Conservation (phyloP, 2,888 invertebrate species). For the Campoplex nolae region DNA sequence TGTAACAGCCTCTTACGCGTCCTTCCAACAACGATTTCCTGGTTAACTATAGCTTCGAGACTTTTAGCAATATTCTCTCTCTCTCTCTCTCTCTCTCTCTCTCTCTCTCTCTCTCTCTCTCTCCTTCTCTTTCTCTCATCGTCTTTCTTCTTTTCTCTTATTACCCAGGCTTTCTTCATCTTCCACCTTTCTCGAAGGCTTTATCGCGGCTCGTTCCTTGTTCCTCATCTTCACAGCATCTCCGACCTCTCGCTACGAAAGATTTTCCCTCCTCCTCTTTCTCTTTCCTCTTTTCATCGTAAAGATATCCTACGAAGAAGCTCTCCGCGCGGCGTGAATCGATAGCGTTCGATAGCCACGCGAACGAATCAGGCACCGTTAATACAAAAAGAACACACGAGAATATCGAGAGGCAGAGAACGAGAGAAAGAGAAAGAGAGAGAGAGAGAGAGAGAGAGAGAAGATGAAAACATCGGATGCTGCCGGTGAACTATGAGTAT, state of each 20-base stretch:
- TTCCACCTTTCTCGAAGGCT: slow-evolving; percentile 71
- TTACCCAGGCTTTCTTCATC: slow-evolving; percentile 46
- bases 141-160: slow-evolving; percentile 32
- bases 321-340: slow-evolving; percentile 58
- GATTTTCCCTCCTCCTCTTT: slow-evolving; percentile 30
- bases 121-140: slow-evolving; percentile 40
- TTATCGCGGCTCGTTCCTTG: slow-evolving; percentile 52
- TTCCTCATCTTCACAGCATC: slow-evolving; percentile 54
- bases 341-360: slow-evolving; percentile 64
- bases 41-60: slow-evolving; percentile 58
- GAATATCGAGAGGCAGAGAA: slow-evolving; percentile 1
- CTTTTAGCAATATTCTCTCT: slow-evolving; percentile 42
- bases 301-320: slow-evolving; percentile 43
- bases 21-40: slow-evolving; percentile 62
- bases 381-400: neutral
- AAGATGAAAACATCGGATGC: slow-evolving; percentile 34
- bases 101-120: slow-evolving; percentile 39
- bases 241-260: slow-evolving; percentile 16
- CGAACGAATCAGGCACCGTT: slow-evolving; percentile 58
- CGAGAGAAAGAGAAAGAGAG: neutral
- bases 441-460: too few relatives aligned
- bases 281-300: slow-evolving; percentile 24
- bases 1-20: slow-evolving; percentile 64
- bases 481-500: slow-evolving; percentile 41
- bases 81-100: slow-evolving; percentile 39